phyloP scores from a whole-genome alignment of 2,797 vertebrate genomes.

The Dipus sagitta region DNA sequence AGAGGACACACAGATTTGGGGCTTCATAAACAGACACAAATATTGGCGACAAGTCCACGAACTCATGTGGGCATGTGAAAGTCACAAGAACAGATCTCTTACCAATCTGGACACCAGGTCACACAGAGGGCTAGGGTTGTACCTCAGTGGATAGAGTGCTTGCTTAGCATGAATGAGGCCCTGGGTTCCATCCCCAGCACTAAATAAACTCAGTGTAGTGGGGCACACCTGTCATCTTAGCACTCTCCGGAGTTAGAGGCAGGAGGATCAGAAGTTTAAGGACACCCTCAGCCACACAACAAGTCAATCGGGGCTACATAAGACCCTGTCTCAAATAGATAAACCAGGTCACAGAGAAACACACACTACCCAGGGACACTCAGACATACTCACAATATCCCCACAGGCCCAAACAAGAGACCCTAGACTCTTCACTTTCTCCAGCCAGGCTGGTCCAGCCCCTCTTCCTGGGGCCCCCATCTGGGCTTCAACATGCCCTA shows the following conservation, averaged over 20 bases:
- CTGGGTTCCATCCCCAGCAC: background rate
- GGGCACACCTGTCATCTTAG: background rate
- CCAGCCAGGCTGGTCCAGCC: background rate
- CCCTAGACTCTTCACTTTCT: background rate
- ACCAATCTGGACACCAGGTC: background rate
- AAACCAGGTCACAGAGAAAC: background rate
- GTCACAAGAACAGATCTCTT: background rate
- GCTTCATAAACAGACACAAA: background rate
- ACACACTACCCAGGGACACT: conserved; percentile 39
- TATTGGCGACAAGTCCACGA: background rate
- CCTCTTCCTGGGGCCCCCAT: background rate
- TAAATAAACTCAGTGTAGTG: background rate
- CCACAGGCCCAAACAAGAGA: conserved; percentile 42
- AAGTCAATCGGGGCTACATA: background rate
- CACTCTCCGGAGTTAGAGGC: background rate
- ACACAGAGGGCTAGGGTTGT: background rate
- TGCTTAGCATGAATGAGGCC: background rate
- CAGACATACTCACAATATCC: background rate
- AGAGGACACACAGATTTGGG: background rate
- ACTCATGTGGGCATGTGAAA: background rate
- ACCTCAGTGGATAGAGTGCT: background rate
- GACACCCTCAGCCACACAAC: background rate
- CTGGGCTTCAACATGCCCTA: background rate
- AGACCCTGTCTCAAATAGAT: conserved; percentile 26
- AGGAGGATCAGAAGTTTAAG: background rate